Conservation (phyloP, 30 jellyfish, hydroid and myxozoan species). For the Mastigias papua region DNA sequence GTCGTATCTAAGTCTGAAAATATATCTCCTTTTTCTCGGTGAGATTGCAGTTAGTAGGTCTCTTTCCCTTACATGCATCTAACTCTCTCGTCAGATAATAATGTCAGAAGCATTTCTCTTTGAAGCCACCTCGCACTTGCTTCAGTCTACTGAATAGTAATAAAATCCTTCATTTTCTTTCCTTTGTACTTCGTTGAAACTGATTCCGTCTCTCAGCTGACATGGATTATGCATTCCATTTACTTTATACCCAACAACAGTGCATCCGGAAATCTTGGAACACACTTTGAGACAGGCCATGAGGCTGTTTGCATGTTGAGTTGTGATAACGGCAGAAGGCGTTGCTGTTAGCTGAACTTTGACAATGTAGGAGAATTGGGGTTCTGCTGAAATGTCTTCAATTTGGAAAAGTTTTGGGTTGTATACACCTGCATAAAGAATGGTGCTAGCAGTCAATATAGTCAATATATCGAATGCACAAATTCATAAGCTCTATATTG, state of each 20-base stretch:
- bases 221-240: neutral
- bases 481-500: no score
- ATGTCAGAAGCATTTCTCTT: no score
- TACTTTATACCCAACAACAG: constrained; percentile 8
- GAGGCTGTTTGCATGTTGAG: neutral
- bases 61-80: no score
- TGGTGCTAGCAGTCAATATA: no score
- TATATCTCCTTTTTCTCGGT: no score
- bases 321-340: neutral
- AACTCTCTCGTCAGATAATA: no score
- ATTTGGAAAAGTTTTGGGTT: constrained; percentile 20
- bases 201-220: constrained; percentile 14
- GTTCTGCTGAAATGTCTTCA: constrained; percentile 9
- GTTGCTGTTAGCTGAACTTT: neutral
- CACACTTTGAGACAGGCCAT: constrained; percentile 12
- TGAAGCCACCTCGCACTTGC: neutral
- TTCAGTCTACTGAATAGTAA: constrained; percentile 10
- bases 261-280: neutral
- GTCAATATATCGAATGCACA: no score
- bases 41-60: no score
- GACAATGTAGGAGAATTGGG: neutral
- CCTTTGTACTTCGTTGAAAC: neutral
- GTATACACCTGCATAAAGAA: constrained; percentile 31
- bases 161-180: neutral
- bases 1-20: no score